A percentile compares a stretch with the other conserved stretches of the same genome.
Conservation (phyloP, 2,888 invertebrate species). For the Myopa tessellatipennis region DNA sequence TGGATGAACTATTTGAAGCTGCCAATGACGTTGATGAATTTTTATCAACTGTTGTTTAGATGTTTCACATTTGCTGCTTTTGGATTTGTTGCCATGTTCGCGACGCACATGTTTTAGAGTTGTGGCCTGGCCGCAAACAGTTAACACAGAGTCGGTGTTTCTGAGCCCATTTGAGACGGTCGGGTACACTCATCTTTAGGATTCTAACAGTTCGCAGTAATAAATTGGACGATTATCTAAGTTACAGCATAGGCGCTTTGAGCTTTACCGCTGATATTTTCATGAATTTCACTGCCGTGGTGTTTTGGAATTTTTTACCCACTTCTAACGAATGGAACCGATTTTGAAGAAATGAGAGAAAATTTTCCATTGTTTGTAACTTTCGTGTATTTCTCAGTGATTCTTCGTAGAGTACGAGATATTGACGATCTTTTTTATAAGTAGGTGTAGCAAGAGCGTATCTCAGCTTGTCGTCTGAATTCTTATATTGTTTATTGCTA, state of each 20-base stretch:
- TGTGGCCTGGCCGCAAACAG: no score
- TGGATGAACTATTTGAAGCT: not conserved
- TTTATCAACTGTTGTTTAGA: not conserved
- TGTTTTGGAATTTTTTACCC: no score
- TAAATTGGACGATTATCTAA: not conserved
- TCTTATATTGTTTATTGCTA: not conserved
- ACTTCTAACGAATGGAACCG: no score
- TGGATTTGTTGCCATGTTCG: no score
- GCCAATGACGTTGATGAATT: not conserved
- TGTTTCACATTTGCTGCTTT: not conserved
- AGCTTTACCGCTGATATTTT: not conserved
- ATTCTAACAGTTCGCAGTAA: not conserved
- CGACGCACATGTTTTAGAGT: no score
- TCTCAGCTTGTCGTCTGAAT: not conserved
- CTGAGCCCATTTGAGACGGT: no score
- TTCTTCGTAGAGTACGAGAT: constrained; percentile 14
- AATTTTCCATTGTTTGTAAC: not conserved
- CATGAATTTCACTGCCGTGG: no score
- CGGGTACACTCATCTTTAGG: no score
- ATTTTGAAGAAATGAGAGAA: not conserved
- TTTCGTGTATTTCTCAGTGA: not conserved
- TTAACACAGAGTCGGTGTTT: no score
- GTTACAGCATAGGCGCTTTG: not conserved
- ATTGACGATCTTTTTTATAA: constrained; percentile 13
- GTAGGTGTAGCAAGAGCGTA: not conserved